These are phyloP conservation scores for Penaeus monodon DNA, from an alignment of 2,888 invertebrate species.

Conservation along the genomic window DNA sequence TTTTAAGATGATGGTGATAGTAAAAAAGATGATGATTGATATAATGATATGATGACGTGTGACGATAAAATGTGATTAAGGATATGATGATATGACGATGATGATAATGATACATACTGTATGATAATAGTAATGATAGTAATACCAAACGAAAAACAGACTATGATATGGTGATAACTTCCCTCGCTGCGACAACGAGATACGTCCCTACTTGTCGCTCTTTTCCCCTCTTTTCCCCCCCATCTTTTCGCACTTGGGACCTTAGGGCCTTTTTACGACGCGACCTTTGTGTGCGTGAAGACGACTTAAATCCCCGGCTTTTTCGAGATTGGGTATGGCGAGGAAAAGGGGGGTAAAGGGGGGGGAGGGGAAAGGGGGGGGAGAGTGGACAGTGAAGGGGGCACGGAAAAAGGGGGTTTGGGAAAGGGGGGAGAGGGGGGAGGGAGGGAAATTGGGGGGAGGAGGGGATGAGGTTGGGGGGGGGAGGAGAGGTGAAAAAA, in stretches of 20 bases:
- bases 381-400: not conserved
- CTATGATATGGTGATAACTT: not conserved
- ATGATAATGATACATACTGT: conserved; percentile 7
- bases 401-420: not conserved
- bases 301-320: not conserved
- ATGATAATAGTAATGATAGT: not conserved
- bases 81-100: not conserved
- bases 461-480: not conserved
- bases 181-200: not conserved
- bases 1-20: too few relatives aligned
- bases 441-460: not conserved
- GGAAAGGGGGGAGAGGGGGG: not conserved
- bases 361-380: not conserved
- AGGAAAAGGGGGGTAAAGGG: too few relatives aligned
- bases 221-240: not conserved
- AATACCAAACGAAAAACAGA: not conserved
- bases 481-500: not conserved
- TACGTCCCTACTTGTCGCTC: not conserved
- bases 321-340: not conserved
- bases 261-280: not conserved
- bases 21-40: too few relatives aligned
- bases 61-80: too few relatives aligned
- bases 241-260: not conserved
- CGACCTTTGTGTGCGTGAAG: not conserved
- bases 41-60: too few relatives aligned